These are phyloP conservation scores for Hemiprocne comata DNA, from an alignment of 2,113 vertebrate species.

Conservation along the genomic window DNA sequence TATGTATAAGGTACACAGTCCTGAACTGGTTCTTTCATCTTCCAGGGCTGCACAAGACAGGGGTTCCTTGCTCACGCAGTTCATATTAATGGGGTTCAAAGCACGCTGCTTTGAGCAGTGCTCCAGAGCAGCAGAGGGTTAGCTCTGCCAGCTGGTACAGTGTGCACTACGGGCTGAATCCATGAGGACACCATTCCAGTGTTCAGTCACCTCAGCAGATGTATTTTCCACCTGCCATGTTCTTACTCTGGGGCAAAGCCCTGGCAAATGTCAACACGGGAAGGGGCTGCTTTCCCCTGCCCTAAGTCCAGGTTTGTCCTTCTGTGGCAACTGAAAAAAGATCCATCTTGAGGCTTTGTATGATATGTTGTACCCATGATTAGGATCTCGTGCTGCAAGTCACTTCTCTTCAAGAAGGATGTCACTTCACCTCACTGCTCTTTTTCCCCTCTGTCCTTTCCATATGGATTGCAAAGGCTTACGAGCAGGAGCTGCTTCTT, in stretches of 20 bases:
- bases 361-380: background rate
- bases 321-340: background rate
- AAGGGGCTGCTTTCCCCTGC: background rate
- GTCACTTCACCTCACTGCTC: background rate
- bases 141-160: fast-evolving
- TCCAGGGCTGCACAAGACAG: background rate
- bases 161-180: background rate
- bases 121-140: background rate
- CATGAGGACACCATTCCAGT: background rate
- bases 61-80: background rate
- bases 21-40: background rate
- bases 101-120: fast-evolving
- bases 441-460: background rate
- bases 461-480: background rate
- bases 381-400: background rate
- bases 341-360: background rate
- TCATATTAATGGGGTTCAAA: background rate
- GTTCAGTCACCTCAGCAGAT: background rate
- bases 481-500: background rate
- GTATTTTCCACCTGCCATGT: background rate
- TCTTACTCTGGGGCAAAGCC: background rate
- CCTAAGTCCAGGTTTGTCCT: background rate
- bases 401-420: background rate
- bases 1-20: background rate
- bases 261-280: background rate